phyloP scores from a whole-genome alignment of 2,113 vertebrate species.

The Coptodon bakossiorum region DNA sequence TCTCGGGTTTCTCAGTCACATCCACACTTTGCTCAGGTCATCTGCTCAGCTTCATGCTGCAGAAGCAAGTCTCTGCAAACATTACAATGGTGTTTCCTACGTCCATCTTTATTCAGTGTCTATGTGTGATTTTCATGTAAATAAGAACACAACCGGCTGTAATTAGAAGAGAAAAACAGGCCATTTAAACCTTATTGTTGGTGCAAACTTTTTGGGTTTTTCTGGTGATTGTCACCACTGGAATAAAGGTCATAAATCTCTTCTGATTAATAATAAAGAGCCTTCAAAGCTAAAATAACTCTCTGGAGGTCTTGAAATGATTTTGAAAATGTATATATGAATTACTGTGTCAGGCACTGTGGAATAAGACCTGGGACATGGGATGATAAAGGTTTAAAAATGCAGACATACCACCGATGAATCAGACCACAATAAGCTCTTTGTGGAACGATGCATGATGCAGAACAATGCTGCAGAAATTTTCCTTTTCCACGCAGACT shows the following conservation, averaged over 20 bases:
- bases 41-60: neutral
- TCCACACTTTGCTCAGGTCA: neutral
- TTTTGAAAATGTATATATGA: neutral
- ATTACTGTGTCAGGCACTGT: neutral
- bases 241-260: neutral
- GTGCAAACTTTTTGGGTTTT: neutral
- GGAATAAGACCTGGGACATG: neutral
- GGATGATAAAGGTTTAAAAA: neutral
- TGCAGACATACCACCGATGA: neutral
- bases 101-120: rapidly evolving
- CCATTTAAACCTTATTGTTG: neutral
- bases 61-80: neutral
- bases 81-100: rapidly evolving
- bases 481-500: neutral
- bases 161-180: neutral
- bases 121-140: neutral
- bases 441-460: neutral
- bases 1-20: neutral
- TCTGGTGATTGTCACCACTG: neutral
- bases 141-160: neutral
- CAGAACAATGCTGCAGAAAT: neutral
- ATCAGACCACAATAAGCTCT: neutral
- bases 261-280: neutral
- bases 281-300: neutral
- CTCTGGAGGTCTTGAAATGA: neutral